A percentile compares a stretch with the other conserved stretches of the same genome.
These are phyloP conservation scores for Centrocercus urophasianus DNA, from an alignment of 2,113 vertebrate species.

Conservation along the genomic window DNA sequence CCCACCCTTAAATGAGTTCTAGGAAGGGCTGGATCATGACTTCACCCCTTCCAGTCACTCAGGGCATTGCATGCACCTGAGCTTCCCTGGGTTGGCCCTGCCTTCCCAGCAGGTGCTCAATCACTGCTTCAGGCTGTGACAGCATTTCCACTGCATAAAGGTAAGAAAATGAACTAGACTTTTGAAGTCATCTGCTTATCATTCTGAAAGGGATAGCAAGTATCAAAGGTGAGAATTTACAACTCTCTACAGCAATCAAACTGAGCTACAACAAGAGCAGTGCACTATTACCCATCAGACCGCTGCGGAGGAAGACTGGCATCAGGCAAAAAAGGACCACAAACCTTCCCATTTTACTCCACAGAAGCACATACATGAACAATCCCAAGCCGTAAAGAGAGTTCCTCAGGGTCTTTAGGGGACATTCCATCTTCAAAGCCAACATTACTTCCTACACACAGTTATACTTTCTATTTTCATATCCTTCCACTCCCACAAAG, in stretches of 20 bases:
- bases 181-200: not conserved
- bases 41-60: no score
- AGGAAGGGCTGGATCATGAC: no score
- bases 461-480: not conserved
- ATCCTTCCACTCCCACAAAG: not conserved
- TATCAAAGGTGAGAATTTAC: not conserved
- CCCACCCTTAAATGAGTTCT: no score
- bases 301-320: not conserved
- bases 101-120: no score
- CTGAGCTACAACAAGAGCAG: not conserved
- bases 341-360: not conserved
- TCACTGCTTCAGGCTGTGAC: no score
- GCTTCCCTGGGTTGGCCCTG: no score
- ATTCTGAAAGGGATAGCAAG: not conserved
- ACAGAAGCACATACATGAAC: accelerated
- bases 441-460: not conserved
- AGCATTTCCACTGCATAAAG: not conserved
- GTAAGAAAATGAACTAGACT: not conserved
- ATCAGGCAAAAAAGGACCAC: not conserved
- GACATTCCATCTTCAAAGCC: not conserved
- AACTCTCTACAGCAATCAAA: not conserved
- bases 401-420: not conserved
- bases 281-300: not conserved
- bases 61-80: no score
- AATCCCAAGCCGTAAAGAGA: not conserved